phyloP scores from a whole-genome alignment of 2,888 invertebrate genomes.

The Ctena decussata region DNA sequence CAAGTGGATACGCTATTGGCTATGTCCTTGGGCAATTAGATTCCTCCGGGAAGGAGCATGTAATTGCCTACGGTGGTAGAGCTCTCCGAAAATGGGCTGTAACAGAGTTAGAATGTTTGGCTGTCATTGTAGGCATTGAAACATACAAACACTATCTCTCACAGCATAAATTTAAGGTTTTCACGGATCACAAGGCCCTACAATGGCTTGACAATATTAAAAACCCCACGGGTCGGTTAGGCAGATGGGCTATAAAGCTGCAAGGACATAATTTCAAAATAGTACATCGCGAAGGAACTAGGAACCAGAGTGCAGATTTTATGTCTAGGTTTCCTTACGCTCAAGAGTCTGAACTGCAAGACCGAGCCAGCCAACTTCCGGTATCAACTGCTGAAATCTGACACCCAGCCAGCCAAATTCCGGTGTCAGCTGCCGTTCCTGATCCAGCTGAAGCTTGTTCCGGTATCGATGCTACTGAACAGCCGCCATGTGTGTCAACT shows the following conservation, averaged over 20 bases:
- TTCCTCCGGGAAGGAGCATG: conserved; percentile 48
- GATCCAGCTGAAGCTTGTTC: too few species aligned
- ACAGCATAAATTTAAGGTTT: conserved; percentile 41
- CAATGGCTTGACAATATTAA: conserved; percentile 42
- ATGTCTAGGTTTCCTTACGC: too few species aligned
- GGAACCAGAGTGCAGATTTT: conserved; percentile 45
- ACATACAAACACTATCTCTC: conserved; percentile 53
- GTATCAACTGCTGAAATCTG: too few species aligned
- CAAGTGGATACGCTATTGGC: conserved; percentile 59
- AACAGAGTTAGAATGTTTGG: conserved; percentile 51
- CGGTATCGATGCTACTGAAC: too few species aligned
- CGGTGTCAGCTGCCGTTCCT: too few species aligned
- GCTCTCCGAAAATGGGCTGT: conserved; percentile 55
- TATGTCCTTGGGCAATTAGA: conserved; percentile 62
- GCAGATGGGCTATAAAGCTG: conserved; percentile 24
- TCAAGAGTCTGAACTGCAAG: too few species aligned
- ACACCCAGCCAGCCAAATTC: too few species aligned
- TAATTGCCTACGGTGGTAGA: conserved; percentile 63
- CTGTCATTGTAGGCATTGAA: conserved; percentile 47
- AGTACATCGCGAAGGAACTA: conserved; percentile 14
- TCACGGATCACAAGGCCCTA: conserved; percentile 63
- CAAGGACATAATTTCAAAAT: conserved; percentile 50
- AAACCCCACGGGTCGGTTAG: conserved; percentile 25
- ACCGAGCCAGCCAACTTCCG: too few species aligned
- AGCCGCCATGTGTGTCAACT: too few species aligned